Conservation (phyloP, 1,140 invertebrate species). For the Drosophila ficusphila region DNA sequence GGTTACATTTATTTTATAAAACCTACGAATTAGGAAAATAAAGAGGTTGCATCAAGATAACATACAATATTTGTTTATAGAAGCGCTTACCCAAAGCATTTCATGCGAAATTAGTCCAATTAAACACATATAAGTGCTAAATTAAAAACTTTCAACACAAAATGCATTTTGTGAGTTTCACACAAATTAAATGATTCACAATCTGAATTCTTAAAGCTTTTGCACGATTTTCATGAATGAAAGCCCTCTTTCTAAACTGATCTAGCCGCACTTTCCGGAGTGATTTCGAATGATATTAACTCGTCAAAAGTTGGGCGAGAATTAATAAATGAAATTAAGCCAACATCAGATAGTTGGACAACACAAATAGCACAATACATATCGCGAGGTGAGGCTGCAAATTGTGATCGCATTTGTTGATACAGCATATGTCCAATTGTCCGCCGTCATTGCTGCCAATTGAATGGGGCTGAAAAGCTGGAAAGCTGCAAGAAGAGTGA, state of each 20-base stretch:
- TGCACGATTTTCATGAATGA: neutral
- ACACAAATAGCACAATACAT: neutral
- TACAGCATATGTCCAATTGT: slow-evolving; percentile 17
- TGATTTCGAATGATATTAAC: slow-evolving; percentile 4
- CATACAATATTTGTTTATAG: too few species aligned
- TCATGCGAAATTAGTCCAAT: neutral
- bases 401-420: slow-evolving; percentile 38
- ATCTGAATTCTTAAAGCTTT: neutral
- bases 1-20: too few species aligned
- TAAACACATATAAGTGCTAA: neutral
- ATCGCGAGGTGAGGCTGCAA: slow-evolving; percentile 26
- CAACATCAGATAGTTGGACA: slow-evolving; percentile 13
- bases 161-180: neutral
- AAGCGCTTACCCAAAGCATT: too few species aligned
- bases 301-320: slow-evolving; percentile 8
- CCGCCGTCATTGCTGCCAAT: slow-evolving; percentile 14
- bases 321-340: slow-evolving; percentile 6
- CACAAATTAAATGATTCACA: neutral
- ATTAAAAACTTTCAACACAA: neutral
- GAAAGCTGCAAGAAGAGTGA: slow-evolving; percentile 27
- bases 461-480: slow-evolving; percentile 32
- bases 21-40: too few species aligned
- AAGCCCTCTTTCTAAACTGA: neutral
- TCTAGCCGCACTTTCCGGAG: neutral
- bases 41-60: too few species aligned